Evolutionary conservation across 2,888 invertebrate species (phyloP), one percentile per base, ranked within the genome.

Genomic region (Selenia dentaria): DNA sequence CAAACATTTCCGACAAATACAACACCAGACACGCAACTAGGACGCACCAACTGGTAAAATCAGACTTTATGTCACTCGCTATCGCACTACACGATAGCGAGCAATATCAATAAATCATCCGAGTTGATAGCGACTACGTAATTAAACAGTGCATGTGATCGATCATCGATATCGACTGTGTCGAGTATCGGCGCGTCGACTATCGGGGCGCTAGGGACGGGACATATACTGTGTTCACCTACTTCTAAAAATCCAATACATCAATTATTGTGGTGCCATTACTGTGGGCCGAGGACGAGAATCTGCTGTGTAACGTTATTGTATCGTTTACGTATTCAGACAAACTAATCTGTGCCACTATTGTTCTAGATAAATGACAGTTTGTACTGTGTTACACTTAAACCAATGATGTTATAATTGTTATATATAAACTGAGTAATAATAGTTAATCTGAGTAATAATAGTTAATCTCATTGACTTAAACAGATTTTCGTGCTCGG

Each of bases 61-160:
- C 29, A 54, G 29, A 49, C 53, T 55, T 41, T 54, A 42, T 57
- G 59, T 53, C 57, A 55, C 41, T 50, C 43, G 51, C 36, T 56
- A 79, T 79, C 81, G 61, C 41, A 4, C 16, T 16, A 4, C 4
- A 51, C 57, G 67, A 66, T 73, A 72, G 63, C 64, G 63, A 67
- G 69, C 78, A 84, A 86, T 88, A 86, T 85, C 83, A 80, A 87
- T 88, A 88, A 86, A 88, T 88, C 86, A 86, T 85, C 57, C 67
- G 34, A 60, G 47, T 59, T 64, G 82, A 84, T 86, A 83, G 73
- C 67, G 61, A 56, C 61, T 62, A 48, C 70, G 72, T 87, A 85
- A 87, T 86, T 88, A 85, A 82, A 82, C 77, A 75, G 65, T 58
- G 50, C 47, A 51, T 52, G 68, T 73, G 79, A 85, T 88, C 86